These are phyloP conservation scores for Willisornis vidua DNA, from an alignment of 2,113 vertebrate genomes.

Conservation along the genomic window DNA sequence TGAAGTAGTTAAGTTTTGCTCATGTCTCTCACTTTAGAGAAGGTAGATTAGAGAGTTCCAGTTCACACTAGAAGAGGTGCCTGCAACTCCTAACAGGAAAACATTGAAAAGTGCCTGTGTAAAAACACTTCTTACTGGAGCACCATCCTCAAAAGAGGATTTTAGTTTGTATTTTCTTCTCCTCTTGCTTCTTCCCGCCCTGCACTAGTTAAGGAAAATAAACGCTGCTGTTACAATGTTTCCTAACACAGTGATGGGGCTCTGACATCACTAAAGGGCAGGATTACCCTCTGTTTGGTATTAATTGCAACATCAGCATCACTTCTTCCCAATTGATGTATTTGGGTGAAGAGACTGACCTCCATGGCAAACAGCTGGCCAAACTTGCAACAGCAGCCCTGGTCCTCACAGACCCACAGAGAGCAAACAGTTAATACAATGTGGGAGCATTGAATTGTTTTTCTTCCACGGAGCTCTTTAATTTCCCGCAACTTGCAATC, in stretches of 20 bases:
- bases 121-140: background rate
- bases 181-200: background rate
- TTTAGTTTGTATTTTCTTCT: background rate
- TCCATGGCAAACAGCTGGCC: background rate
- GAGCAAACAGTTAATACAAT: background rate
- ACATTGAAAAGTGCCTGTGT: background rate
- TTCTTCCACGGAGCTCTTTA: background rate
- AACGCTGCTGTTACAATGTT: background rate
- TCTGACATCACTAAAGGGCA: background rate
- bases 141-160: background rate
- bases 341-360: background rate
- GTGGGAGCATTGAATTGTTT: background rate
- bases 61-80: background rate
- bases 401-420: background rate
- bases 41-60: background rate
- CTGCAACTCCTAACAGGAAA: background rate
- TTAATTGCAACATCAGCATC: background rate
- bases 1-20: background rate
- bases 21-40: background rate
- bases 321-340: background rate
- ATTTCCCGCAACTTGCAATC: background rate
- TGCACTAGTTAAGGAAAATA: background rate
- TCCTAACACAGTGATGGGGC: background rate
- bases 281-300: background rate
- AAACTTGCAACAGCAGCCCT: background rate